Evolutionary conservation across 2,888 invertebrate species (phyloP), one percentile per base, ranked within the genome.

Genomic region (Temnothorax rugatulus): DNA sequence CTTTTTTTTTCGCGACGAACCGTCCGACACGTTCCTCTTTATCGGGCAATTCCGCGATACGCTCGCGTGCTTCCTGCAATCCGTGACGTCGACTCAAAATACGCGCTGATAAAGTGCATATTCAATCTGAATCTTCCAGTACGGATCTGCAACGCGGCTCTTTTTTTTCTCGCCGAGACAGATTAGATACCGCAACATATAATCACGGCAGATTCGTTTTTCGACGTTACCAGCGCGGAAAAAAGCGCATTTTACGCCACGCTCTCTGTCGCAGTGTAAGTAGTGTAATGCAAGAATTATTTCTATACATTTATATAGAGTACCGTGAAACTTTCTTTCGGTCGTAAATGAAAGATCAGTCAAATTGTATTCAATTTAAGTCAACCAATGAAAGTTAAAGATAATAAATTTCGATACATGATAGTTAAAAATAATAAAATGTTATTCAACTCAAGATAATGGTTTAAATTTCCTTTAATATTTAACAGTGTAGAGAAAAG

Each of bases 1-100:
- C 0, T 4, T 54, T 44, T 41, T 54, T 64, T 50, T 69, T 54
- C 18, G 3, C 25, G 54, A 41, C 54, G 38, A 57, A 68, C 29
- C 54, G 21, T 34, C 29, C 29, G 54, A 44, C 38, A 21, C n/a
- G 44, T 34, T 75, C 8, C 7, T 61, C n/a, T 61, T 47, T 75
- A 75, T 75, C 44, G 41, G 13, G 4, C 11, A 68, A 77, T 77
- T 77, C 34, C 44, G 44, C 29, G 69, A 77, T 57, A 57, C 4
- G 11, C n/a, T 77, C 41, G n/a, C 34, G 34, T 57, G 44, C 41
- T 77, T 77, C 54, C 54, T 57, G 66, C 54, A 66, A 54, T 52
- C 54, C 15, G 25, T 44, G 64, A 76, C 50, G 25, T 41, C 13
- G 41, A 2, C 41, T 77, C 54, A 66, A 41, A 76, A 54, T 77